These are phyloP conservation scores for Cynopterus brachyotis DNA, from an alignment of 2,113 vertebrate species.

Conservation along the genomic window DNA sequence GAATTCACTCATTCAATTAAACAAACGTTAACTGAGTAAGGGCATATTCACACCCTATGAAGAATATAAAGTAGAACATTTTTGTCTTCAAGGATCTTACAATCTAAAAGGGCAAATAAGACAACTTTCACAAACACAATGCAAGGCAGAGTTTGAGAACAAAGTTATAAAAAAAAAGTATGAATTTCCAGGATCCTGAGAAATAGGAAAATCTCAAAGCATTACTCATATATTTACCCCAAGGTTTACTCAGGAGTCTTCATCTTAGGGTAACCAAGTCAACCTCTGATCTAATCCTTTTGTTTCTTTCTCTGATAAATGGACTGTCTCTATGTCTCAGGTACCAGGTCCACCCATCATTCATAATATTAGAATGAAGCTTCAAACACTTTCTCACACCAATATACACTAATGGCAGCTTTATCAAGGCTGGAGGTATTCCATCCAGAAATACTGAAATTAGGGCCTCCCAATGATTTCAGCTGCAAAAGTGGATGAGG, in stretches of 20 bases:
- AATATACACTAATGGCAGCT: background rate
- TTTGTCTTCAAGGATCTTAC: background rate
- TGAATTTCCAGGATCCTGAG: background rate
- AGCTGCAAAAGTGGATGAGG: background rate
- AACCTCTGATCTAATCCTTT: background rate
- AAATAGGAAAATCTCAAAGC: background rate
- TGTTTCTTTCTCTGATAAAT: background rate
- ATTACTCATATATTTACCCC: background rate
- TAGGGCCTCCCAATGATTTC: background rate
- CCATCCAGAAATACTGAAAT: background rate
- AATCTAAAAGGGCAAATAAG: background rate
- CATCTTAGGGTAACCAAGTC: background rate
- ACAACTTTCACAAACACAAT: background rate
- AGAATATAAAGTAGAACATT: background rate
- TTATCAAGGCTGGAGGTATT: background rate
- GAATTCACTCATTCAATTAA: background rate
- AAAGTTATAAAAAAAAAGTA: background rate
- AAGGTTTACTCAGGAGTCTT: background rate
- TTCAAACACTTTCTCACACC: background rate
- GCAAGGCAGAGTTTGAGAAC: background rate
- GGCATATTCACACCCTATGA: background rate
- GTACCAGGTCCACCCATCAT: background rate
- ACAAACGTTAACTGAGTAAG: background rate
- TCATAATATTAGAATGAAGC: background rate
- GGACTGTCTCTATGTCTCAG: background rate